phyloP scores from a whole-genome alignment of 2,888 invertebrate genomes.

The Petrophora chlorosata region DNA sequence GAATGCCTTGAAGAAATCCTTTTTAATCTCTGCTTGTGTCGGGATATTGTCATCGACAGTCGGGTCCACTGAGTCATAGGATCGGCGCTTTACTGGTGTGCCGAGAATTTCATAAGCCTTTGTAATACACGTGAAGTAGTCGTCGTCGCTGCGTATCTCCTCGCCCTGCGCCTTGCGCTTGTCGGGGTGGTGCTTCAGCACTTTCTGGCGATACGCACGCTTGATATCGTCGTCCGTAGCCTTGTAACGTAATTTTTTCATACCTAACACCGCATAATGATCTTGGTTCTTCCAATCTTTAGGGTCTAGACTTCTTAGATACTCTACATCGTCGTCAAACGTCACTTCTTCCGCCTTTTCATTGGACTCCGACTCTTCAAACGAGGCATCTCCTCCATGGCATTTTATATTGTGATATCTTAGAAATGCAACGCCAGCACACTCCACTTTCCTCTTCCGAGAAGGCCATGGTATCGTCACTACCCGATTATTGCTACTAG shows the following conservation, averaged over 20 bases:
- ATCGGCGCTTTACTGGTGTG: conserved; percentile 90
- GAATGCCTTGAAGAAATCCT: conserved; percentile 88
- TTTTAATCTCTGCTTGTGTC: conserved; percentile 88
- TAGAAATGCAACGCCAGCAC: conserved; percentile 78
- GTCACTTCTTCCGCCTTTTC: conserved; percentile 74
- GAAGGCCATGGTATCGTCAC: conserved; percentile 66
- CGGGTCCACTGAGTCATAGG: conserved; percentile 98
- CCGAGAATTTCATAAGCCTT: conserved; percentile 97
- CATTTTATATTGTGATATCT: conserved; percentile 78
- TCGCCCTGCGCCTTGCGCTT: conserved; percentile 96
- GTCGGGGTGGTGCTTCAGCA: conserved; percentile 97
- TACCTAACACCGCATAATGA: conserved; percentile 97
- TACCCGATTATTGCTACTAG: conserved; percentile 53
- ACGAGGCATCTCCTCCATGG: conserved; percentile 74
- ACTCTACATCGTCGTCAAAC: conserved; percentile 89
- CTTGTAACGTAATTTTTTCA: conserved; percentile 91
- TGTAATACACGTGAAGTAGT: conserved; percentile 99
- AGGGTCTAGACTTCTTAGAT: conserved; percentile 94
- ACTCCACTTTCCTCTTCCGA: conserved; percentile 74
- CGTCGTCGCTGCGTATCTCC: conserved; percentile 94
- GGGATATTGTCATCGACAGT: conserved; percentile 96
- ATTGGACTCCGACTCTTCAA: conserved; percentile 67
- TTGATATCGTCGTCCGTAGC: conserved; percentile 97
- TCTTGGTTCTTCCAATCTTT: conserved; percentile 99
- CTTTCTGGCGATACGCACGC: conserved; percentile 91